Conservation (phyloP, 1,140 invertebrate species). For the Coenobita brevimanus region DNA sequence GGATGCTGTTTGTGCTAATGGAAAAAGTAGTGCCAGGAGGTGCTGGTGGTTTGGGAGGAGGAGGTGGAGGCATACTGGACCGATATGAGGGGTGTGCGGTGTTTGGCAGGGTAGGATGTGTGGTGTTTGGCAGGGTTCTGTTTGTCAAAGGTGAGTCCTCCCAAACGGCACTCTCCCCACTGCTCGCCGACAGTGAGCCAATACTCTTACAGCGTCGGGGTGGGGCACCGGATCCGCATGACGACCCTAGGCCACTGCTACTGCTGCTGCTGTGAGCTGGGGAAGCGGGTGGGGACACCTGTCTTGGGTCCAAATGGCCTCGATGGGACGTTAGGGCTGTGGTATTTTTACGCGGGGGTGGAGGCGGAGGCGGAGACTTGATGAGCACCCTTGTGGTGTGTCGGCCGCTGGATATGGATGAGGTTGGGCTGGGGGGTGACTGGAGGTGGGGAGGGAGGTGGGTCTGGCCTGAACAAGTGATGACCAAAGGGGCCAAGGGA, state of each 20-base stretch:
- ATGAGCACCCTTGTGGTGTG: slow-evolving; percentile 59
- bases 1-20: slow-evolving; percentile 39
- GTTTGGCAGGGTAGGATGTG: slow-evolving; percentile 19
- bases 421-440: slow-evolving; percentile 58
- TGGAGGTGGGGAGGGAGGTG: slow-evolving; percentile 48
- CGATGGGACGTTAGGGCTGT: slow-evolving; percentile 37
- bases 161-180: slow-evolving; percentile 59
- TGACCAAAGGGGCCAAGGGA: slow-evolving; percentile 56
- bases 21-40: slow-evolving; percentile 21
- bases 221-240: slow-evolving; percentile 47
- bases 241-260: slow-evolving; percentile 51
- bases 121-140: slow-evolving; percentile 1
- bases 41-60: slow-evolving; percentile 56
- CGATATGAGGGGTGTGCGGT: slow-evolving; percentile 19
- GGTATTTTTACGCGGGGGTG: slow-evolving; percentile 58
- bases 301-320: slow-evolving; percentile 38
- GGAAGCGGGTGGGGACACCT: slow-evolving; percentile 55
- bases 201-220: slow-evolving; percentile 62
- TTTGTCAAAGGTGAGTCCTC: slow-evolving; percentile 25
- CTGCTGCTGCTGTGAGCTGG: slow-evolving; percentile 64
- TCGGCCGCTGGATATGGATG: slow-evolving; percentile 54
- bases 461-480: slow-evolving; percentile 48
- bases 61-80: slow-evolving; percentile 39
- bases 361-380: slow-evolving; percentile 62
- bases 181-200: slow-evolving; percentile 57